These are phyloP conservation scores for Porites cylindrica DNA, from an alignment of 92 coral and sea anemone genomes.

Conservation along the genomic window DNA sequence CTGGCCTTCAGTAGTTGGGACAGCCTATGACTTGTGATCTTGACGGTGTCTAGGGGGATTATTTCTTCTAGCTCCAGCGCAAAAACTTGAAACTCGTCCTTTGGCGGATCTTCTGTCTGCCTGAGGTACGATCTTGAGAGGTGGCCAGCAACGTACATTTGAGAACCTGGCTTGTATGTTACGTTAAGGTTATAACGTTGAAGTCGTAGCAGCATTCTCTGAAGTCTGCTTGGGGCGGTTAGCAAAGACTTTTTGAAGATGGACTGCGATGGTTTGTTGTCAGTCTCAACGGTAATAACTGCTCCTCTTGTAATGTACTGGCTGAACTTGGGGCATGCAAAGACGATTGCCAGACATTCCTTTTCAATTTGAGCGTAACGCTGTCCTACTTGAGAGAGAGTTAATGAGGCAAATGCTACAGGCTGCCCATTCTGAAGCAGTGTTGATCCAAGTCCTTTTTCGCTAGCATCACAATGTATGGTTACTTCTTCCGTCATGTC, in stretches of 20 bases:
- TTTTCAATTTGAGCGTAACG: too few relatives aligned
- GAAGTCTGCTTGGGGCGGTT: slow-evolving; percentile 41
- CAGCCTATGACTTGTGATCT: slow-evolving; percentile 19
- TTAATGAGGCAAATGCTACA: not conserved
- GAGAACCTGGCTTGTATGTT: slow-evolving; percentile 21
- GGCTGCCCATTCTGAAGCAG: slow-evolving; percentile 14
- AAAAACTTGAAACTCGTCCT: slow-evolving; percentile 22
- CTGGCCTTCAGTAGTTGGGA: slow-evolving; percentile 20
- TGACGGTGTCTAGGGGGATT: slow-evolving; percentile 19
- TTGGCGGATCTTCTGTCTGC: slow-evolving; percentile 3
- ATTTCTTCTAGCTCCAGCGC: slow-evolving; percentile 31
- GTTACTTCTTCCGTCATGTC: slow-evolving; percentile 8
- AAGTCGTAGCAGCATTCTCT: slow-evolving; percentile 48
- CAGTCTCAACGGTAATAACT: too few relatives aligned
- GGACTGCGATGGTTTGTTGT: too few relatives aligned
- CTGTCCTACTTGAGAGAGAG: not conserved
- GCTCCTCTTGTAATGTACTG: slow-evolving; percentile 17
- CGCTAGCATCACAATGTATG: slow-evolving; percentile 20
- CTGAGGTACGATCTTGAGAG: slow-evolving; percentile 26
- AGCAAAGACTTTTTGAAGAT: slow-evolving; percentile 18
- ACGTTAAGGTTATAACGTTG: slow-evolving; percentile 36
- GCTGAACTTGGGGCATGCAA: slow-evolving; percentile 11
- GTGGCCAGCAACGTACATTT: not conserved
- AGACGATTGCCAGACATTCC: not conserved
- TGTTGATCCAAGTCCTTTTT: not conserved